Evolutionary conservation across 2,797 vertebrate species (phyloP).

Genomic region (Eupleurogrammus muticus): DNA sequence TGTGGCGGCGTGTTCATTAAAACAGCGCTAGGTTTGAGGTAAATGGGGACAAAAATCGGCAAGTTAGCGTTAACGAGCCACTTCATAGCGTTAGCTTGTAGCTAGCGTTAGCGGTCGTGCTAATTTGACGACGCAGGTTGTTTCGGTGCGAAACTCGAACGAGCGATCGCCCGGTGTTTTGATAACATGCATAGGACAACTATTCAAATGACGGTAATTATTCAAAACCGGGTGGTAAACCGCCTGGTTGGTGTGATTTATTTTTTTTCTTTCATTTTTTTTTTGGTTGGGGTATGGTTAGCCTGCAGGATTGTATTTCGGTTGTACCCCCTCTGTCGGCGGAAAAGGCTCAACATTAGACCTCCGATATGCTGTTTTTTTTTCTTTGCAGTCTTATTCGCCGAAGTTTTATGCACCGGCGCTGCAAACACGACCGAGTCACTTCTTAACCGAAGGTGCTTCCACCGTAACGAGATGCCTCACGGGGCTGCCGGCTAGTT

Average conservation of each 20-base stretch:
- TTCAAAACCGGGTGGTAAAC: fast-evolving
- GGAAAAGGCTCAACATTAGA: constrained; percentile 2
- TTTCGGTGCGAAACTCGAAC: constrained; percentile 1
- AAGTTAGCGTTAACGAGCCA: constrained; percentile 17
- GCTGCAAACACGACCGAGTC: background rate
- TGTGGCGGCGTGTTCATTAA: fast-evolving
- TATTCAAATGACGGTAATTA: fast-evolving
- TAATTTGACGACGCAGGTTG: constrained; percentile 75
- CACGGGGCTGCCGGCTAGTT: background rate
- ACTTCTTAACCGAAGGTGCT: background rate
- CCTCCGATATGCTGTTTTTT: constrained; percentile 13
- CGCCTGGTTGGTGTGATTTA: background rate
- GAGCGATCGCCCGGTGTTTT: background rate
- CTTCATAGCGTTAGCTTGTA: constrained; percentile 48
- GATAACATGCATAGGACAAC: background rate
- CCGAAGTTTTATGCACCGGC: constrained; percentile 3
- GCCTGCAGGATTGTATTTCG: constrained; percentile 22
- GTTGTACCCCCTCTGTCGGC: constrained; percentile 67
- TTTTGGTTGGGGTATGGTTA: constrained; percentile 12
- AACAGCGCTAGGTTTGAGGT: background rate
- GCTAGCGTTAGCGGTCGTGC: constrained; percentile 62
- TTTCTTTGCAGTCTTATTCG: constrained; percentile 41
- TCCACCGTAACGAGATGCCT: background rate
- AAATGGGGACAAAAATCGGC: constrained; percentile 2
- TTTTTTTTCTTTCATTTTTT: too few species aligned